Evolutionary conservation across 2,888 invertebrate species (phyloP), one percentile per base, ranked within the genome.

Genomic region (Pyrocoelia pectoralis): DNA sequence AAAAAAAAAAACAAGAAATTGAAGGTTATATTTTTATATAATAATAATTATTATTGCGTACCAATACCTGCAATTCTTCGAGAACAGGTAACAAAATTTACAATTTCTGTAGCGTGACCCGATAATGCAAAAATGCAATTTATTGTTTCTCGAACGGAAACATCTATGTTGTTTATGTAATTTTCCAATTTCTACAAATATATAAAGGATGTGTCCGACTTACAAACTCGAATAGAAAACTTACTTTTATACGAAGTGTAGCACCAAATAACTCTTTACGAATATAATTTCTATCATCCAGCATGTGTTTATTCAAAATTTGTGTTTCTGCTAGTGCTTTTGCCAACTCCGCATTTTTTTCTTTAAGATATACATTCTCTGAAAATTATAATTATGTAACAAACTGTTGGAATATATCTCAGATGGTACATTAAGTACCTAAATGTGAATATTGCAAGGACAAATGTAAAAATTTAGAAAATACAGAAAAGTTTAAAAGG

Each of bases 161-260:
- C 3, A 33, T 61, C 57, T 2, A 67, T 56, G 14, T 29, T 13
- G 10, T 51, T 63, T 13, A 68, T 38, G 40, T 41, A 65, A 52
- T 56, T 58, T 29, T 58, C 50, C 8, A 61, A 49, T 57, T 65
- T 63, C 68, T 68, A 19, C 48, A 68, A 68, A 38, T n/a, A n/a
- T n/a, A n/a, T n/a, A 12, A 5, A 1, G 9, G 13, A 15, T 1
- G 2, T 24, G 3, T 5, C 4, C 24, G 24, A 6, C 24, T 14
- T 15, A 24, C 1, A 17, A 13, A 2, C 2, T n/a, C 15, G 10
- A n/a, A 13, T 29, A 12, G n/a, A 1, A 13, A 17, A 28, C 56
- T 50, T 56, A 53, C 62, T 12, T 46, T 29, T 8, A 46, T 33
- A 1, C 33, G 52, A 24, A 57, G 5, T 19, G 46, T 46, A 13